Percentiles rank a stretch among this genome's conserved stretches.
Evolutionary conservation across 2,888 invertebrate genomes (phyloP).

Genomic region (Epistrophe grossulariae): DNA sequence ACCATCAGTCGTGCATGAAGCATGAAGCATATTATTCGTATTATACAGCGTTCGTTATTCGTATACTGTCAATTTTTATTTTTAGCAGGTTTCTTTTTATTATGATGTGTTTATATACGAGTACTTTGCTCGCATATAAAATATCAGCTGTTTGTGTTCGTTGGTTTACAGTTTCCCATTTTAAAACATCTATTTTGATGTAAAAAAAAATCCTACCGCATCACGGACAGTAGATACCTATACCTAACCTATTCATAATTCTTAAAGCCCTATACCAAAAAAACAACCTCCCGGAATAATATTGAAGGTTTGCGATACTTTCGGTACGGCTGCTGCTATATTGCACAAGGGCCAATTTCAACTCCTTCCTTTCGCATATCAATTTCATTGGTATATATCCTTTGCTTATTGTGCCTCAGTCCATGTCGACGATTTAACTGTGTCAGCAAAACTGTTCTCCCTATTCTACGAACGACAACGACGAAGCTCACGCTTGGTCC

Average conservation of each 20-base stretch:
- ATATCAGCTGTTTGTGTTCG: slow-evolving; percentile 14
- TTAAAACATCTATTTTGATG: slow-evolving; percentile 25
- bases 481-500: slow-evolving; percentile 1
- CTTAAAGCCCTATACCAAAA: slow-evolving; percentile 28
- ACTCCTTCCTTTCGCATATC: slow-evolving; percentile 51
- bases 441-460: slow-evolving; percentile 63
- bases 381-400: slow-evolving; percentile 55
- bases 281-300: slow-evolving; percentile 28
- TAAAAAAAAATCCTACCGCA: background rate
- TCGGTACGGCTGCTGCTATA: background rate
- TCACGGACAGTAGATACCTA: background rate
- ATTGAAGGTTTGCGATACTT: slow-evolving; percentile 12
- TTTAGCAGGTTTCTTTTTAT: slow-evolving; percentile 46
- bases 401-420: slow-evolving; percentile 16
- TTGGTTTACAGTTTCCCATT: slow-evolving; percentile 43
- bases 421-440: slow-evolving; percentile 51
- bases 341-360: slow-evolving; percentile 35
- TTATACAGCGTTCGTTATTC: background rate
- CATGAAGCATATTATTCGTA: background rate
- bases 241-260: background rate
- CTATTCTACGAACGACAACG: background rate
- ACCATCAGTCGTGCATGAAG: background rate
- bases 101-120: background rate
- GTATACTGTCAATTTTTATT: slow-evolving; percentile 44
- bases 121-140: background rate